Evolutionary conservation across 2,797 vertebrate species (phyloP), one percentile per base, ranked within the genome.

Genomic region (Limnodromus scolopaceus): DNA sequence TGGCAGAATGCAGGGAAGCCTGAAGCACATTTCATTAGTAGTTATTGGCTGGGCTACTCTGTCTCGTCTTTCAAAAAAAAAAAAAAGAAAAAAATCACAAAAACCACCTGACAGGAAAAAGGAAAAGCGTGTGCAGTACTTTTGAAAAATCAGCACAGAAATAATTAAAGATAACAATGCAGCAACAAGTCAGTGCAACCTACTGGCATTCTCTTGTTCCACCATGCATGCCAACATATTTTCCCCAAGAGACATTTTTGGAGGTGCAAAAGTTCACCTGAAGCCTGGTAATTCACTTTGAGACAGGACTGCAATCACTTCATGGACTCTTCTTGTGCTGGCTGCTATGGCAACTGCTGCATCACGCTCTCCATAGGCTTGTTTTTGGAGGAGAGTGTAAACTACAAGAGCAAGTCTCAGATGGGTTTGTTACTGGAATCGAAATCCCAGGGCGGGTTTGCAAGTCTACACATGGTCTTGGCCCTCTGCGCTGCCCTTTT

Each of bases 331-430:
- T 95, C 89, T 87, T 45, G 43, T 79, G 63, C 61, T 75, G 92
- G 96, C 94, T 97, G 92, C 95, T 92, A 95, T 97, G 94, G 97
- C 82, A 94, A 97, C 97, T 95, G 93, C 92, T 95, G 94, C 92
- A 94, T 96, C 94, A 95, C 0, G 4, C 89, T 95, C 95, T 95
- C 92, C 8, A 22, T 69, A 36, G 78, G 71, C 88, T 93, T 93
- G 83, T 94, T 97, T 95, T 97, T 5, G 0, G 41, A 82, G 64
- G 74, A 96, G 84, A 80, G 45, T 41, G 60, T 85, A 89, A 90
- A 83, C 66, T 46, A 60, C 14, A 13, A 94, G 41, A 89, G 86
- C 57, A 89, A 95, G 83, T 94, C 96, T 96, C 93, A 58, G 39
- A 87, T 80, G 92, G 30, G 22, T 96, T 94, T 85, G 71, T 96